A percentile compares a stretch with the other conserved stretches of the same genome.
Conservation (phyloP, 2,797 vertebrate genomes). For the Botia kubotai region DNA sequence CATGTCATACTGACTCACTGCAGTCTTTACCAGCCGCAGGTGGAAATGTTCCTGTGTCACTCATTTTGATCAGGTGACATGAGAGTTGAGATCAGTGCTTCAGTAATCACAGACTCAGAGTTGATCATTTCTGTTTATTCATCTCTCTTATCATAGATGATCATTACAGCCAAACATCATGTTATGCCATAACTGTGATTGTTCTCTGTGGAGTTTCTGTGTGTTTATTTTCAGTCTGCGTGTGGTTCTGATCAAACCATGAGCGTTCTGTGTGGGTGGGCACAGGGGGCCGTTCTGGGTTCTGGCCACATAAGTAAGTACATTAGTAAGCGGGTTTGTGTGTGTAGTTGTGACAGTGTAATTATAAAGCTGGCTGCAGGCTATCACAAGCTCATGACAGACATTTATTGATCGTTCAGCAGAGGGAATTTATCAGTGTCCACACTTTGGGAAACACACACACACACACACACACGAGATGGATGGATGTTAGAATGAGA, state of each 20-base stretch:
- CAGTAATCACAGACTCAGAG: conserved; percentile 36
- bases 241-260: conserved; percentile 72
- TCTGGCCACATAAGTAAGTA: conserved; percentile 81
- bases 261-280: conserved; percentile 76
- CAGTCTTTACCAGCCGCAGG: conserved; percentile 7
- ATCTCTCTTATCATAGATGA: conserved; percentile 11
- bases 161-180: conserved; percentile 10
- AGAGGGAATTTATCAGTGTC: conserved; percentile 86
- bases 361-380: conserved; percentile 89
- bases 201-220: not conserved
- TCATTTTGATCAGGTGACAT: conserved; percentile 1
- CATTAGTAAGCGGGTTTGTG: conserved; percentile 42
- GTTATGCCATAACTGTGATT: not conserved
- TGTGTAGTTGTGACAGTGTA: conserved; percentile 89
- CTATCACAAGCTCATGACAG: conserved; percentile 80
- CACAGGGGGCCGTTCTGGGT: conserved; percentile 79
- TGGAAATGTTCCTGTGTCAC: conserved; percentile 20
- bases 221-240: conserved; percentile 27
- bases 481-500: conserved; percentile 56
- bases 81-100: conserved; percentile 26
- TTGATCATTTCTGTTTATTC: not conserved
- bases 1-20: conserved; percentile 15
- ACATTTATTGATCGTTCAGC: conserved; percentile 89
- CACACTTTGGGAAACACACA: conserved; percentile 70
- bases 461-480: conserved; percentile 46